Conservation (phyloP, 2,888 invertebrate genomes). For the Melanargia galathea region DNA sequence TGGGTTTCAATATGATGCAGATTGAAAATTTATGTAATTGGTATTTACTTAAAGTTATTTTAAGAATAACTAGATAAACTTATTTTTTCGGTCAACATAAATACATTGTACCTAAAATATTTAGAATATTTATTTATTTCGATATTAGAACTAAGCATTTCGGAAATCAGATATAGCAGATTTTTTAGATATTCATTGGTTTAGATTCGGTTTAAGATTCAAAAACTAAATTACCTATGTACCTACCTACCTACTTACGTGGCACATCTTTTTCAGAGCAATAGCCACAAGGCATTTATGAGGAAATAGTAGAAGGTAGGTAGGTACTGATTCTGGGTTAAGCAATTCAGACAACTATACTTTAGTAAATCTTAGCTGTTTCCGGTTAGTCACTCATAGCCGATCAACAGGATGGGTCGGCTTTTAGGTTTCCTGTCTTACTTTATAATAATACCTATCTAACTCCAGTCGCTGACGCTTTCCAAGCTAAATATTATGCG, state of each 20-base stretch:
- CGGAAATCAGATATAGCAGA: too few relatives aligned
- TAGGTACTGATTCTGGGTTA: not conserved
- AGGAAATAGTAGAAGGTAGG: not conserved
- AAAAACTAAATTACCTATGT: too few relatives aligned
- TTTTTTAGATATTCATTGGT: too few relatives aligned
- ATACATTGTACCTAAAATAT: not conserved
- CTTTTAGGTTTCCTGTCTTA: constrained; percentile 29
- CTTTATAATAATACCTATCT: constrained; percentile 5
- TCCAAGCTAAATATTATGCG: constrained; percentile 5
- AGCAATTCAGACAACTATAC: not conserved
- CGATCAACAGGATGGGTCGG: constrained; percentile 24
- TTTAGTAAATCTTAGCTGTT: not conserved
- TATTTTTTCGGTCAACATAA: not conserved
- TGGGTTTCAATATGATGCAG: not conserved
- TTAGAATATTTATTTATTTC: too few relatives aligned
- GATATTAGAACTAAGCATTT: too few relatives aligned
- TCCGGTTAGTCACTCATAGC: constrained; percentile 15
- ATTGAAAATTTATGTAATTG: too few relatives aligned
- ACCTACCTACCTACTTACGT: too few relatives aligned
- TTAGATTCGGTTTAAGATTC: too few relatives aligned
- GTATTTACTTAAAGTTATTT: too few relatives aligned
- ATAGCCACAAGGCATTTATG: too few relatives aligned
- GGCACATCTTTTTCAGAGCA: too few relatives aligned
- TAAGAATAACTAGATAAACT: too few relatives aligned
- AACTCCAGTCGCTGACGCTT: not conserved